Evolutionary conservation across 2,797 vertebrate genomes (phyloP), one percentile per base, ranked within the genome.

Genomic region (Micrastur ruficollis): DNA sequence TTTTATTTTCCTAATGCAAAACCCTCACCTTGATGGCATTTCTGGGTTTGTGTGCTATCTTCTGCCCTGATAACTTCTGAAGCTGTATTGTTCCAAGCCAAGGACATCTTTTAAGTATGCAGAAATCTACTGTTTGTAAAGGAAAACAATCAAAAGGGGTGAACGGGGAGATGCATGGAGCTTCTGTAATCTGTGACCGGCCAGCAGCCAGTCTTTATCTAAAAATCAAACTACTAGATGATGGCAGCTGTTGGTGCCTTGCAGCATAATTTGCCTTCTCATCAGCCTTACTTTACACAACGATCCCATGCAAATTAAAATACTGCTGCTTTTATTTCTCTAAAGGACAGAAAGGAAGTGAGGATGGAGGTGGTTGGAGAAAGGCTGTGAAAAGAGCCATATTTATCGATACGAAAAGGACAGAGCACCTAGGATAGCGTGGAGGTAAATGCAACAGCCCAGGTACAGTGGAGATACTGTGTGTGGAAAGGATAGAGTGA

Each of bases 181-280:
- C 61, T 72, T 84, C 58, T 80, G 53, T 87, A 50, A 66, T 56
- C 23, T 75, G 58, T 87, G 52, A 75, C 42, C 1, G 0, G 32
- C 36, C 73, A 80, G 52, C 36, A 61, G 42, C 34, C 32, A 44
- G 32, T 81, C 56, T 63, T 73, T 46, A 76, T 68, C 65, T 76
- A 49, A 85, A 81, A 78, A 53, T 91, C 50, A 68, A 20, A 70
- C 46, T 84, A 26, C 0, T 8, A 62, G 23, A n/a, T 26, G 70
- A 59, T 90, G 83, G 83, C 80, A 94, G 70, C 66, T 72, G 66
- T 75, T 93, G 70, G 55, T 42, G 38, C 56, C 29, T 83, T 63
- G 23, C 53, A 62, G 66, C 23, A 52, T 92, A 74, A 90, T 95
- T 95, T 92, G 71, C 78, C 91, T 95, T 93, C 63, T 89, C 75